A percentile compares a stretch with the other conserved stretches of the same genome.
Conservation (phyloP, 2,888 invertebrate species). For the Drosophila mettleri region DNA sequence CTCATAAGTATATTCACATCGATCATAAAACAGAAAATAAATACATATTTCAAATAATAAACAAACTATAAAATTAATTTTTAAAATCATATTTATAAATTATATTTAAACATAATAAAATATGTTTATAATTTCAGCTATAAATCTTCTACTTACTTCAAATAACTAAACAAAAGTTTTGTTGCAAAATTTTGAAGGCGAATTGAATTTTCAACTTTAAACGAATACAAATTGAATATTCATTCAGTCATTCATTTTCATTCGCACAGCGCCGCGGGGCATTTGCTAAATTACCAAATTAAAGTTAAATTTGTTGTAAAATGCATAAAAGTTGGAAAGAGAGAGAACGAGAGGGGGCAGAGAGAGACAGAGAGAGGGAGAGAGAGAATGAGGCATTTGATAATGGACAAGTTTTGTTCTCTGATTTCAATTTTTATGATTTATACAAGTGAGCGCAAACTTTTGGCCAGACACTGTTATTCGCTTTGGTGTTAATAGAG, state of each 20-base stretch:
- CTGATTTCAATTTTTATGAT: conserved; percentile 59
- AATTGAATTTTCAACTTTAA: conserved; percentile 52
- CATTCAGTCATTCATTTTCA: conserved; percentile 42
- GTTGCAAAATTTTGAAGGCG: conserved; percentile 9
- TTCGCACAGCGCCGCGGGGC: conserved; percentile 17
- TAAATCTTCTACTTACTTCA: neutral
- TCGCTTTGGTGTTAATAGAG: conserved; percentile 56
- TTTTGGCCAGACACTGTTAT: conserved; percentile 21
- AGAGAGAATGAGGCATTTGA: conserved; percentile 5
- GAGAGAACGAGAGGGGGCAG: neutral
- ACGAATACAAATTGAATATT: conserved; percentile 69
- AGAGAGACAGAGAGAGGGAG: neutral
- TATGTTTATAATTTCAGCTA: neutral
- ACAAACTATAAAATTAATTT: too few species aligned
- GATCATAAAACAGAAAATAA: too few species aligned
- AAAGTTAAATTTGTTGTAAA: conserved; percentile 78
- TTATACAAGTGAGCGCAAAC: conserved; percentile 53
- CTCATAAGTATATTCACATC: too few species aligned
- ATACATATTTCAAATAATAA: too few species aligned
- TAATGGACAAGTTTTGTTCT: conserved; percentile 71
- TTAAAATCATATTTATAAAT: neutral
- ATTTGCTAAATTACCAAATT: conserved; percentile 67
- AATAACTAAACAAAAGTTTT: conserved; percentile 11
- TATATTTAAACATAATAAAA: neutral
- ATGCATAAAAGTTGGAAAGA: conserved; percentile 46